Evolutionary conservation across 2,888 invertebrate genomes (phyloP), one percentile per base, ranked within the genome.

Genomic region (Eucriotettix oculatus): DNA sequence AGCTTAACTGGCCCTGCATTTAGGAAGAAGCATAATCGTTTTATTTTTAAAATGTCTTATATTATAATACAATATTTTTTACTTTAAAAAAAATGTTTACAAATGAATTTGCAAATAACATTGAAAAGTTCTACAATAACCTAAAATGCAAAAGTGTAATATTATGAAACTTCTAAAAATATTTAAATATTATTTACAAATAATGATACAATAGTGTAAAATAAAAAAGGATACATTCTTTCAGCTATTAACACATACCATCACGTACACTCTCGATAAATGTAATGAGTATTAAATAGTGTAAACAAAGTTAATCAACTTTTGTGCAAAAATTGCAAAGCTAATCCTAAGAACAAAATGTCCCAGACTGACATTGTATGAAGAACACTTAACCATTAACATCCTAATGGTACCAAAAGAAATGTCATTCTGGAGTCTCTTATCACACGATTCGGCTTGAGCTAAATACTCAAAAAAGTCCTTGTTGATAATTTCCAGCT

Each of bases 21-120:
- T 55, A 61, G 62, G 61, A 61, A 64, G 62, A 64, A 62, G 64
- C 62, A 62, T 58, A 59, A 60, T 55, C 58, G 53, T 57, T 58
- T 59, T 29, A 29, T 29, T 29, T 29, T 29, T 5, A 29, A 29
- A 29, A 29, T 29, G 29, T 29, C 29, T 29, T 29, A 29, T 29
- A 29, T 29, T 29, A 29, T 7, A 29, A 29, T 29, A 29, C 29
- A 29, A 29, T 29, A 29, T 29, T 29, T 29, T 29, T 29, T 29
- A 29, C 29, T 29, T 29, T 29, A 5, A 29, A 29, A 48, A 48
- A 48, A 48, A 48, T 48, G 48, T 48, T 14, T 12, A n/a, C n/a
- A 48, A 48, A 48, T 48, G n/a, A 48, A n/a, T 48, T 48, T 12
- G 48, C 48, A 14, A n/a, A n/a, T 14, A 48, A 48, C 48, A 48